These are phyloP conservation scores for Drosophila burlai DNA, from an alignment of 1,140 invertebrate genomes.

Conservation along the genomic window DNA sequence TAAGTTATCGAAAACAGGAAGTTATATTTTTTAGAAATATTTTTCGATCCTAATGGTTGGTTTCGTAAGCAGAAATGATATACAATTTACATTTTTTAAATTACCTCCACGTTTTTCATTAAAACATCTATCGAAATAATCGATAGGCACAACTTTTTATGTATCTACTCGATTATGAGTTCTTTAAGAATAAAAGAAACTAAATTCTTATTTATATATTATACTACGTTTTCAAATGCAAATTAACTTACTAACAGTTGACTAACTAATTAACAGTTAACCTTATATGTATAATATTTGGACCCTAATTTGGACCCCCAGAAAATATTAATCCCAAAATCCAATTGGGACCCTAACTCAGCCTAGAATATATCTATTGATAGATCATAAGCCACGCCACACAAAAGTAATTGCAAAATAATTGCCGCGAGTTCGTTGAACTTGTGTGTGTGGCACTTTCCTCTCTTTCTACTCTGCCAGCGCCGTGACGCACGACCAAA, in stretches of 20 bases:
- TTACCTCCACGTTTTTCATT: neutral
- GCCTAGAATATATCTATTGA: slow-evolving; percentile 32
- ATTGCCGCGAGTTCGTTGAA: slow-evolving; percentile 68
- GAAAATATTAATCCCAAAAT: neutral
- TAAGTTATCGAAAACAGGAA: neutral
- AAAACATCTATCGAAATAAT: neutral
- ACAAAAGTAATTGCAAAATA: slow-evolving; percentile 73
- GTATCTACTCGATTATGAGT: too few relatives aligned
- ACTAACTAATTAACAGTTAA: neutral
- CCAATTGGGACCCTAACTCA: neutral
- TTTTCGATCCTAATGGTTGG: neutral
- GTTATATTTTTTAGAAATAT: neutral
- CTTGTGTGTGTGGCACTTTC: slow-evolving; percentile 17
- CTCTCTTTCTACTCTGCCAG: neutral
- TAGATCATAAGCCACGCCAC: slow-evolving; percentile 49
- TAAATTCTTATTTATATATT: neutral
- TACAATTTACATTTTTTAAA: too few relatives aligned
- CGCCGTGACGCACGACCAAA: slow-evolving; percentile 26
- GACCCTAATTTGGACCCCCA: too few relatives aligned
- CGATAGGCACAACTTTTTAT: neutral
- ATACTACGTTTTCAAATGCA: neutral
- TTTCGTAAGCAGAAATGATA: too few relatives aligned
- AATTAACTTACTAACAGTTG: neutral
- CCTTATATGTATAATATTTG: neutral
- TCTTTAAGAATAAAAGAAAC: neutral